Evolutionary conservation across 2,113 vertebrate genomes (phyloP), one percentile per base, ranked within the genome.

Genomic region (Corythornis cristatus): DNA sequence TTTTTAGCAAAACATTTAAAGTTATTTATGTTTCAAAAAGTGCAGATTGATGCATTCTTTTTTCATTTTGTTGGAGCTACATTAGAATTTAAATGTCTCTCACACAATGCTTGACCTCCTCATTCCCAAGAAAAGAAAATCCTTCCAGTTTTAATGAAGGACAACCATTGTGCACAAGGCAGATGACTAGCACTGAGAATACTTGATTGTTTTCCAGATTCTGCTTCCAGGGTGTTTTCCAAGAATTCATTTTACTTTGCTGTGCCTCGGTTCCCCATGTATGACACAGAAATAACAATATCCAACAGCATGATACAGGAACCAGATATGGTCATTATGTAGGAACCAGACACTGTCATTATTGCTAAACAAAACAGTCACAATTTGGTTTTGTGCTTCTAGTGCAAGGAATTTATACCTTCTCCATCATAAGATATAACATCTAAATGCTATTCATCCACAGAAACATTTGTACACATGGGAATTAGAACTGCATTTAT

Each of bases 121-220:
- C 54, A 58, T 76, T 62, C 18, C 45, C 35, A 68, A 86, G 46
- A 83, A 50, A 82, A 82, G 31, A 91, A 94, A 94, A 93, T 67
- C 56, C 72, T 90, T 90, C 53, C 43, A 86, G 61, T 77, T 87
- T 91, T 90, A 74, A 68, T 90, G 86, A 93, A 96, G 91, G 68
- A 93, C 40, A 88, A 31, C 51, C 48, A 93, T 80, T 93, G 83
- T 93, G 64, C 56, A 67, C 56, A 88, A 88, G 80, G 79, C 90
- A 96, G 72, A 96, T 93, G 83, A 95, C 74, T 67, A 58, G 76
- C 19, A 61, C 83, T 17, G 56, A 96, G 61, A 93, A 91, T 56
- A 86, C 29, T 88, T 90, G 82, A 70, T 83, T 93, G 56, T 88
- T 80, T 93, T 93, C 96, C 95, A 94, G 48, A 46, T 95, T 86